These are phyloP conservation scores for Euplagia quadripunctaria DNA, from an alignment of 2,888 invertebrate species.

Conservation along the genomic window DNA sequence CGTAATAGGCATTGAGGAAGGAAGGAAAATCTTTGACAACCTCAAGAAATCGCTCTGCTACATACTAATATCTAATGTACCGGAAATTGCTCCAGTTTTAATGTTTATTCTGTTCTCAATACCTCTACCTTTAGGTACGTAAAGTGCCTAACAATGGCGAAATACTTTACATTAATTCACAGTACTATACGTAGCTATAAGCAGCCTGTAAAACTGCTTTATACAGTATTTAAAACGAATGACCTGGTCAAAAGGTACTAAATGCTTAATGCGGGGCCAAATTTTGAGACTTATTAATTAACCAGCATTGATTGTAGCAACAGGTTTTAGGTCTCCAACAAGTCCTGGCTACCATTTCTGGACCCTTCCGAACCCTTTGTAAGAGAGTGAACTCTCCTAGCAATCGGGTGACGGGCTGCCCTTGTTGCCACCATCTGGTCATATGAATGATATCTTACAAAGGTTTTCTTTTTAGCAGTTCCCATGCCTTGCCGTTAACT, in stretches of 20 bases:
- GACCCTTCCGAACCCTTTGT: not conserved
- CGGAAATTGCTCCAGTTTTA: slow-evolving; percentile 94
- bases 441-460: not conserved
- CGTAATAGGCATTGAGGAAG: slow-evolving; percentile 94
- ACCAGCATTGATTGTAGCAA: too few relatives aligned
- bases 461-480: not conserved
- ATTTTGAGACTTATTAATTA: too few relatives aligned
- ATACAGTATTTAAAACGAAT: too few relatives aligned
- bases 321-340: not conserved
- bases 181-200: too few relatives aligned
- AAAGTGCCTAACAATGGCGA: not conserved
- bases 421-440: too few relatives aligned
- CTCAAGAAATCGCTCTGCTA: slow-evolving; percentile 95
- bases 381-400: too few relatives aligned
- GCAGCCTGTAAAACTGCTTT: too few relatives aligned
- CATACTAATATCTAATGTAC: slow-evolving; percentile 93
- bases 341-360: not conserved
- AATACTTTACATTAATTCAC: not conserved
- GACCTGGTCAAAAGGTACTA: too few relatives aligned
- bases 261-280: too few relatives aligned
- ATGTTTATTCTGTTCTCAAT: slow-evolving; percentile 91
- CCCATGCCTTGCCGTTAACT: not conserved
- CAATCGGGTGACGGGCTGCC: too few relatives aligned
- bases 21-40: slow-evolving; percentile 94
- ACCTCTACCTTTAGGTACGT: slow-evolving; percentile 89